phyloP scores from a whole-genome alignment of 2,113 vertebrate genomes.

The Hepsetus odoe region DNA sequence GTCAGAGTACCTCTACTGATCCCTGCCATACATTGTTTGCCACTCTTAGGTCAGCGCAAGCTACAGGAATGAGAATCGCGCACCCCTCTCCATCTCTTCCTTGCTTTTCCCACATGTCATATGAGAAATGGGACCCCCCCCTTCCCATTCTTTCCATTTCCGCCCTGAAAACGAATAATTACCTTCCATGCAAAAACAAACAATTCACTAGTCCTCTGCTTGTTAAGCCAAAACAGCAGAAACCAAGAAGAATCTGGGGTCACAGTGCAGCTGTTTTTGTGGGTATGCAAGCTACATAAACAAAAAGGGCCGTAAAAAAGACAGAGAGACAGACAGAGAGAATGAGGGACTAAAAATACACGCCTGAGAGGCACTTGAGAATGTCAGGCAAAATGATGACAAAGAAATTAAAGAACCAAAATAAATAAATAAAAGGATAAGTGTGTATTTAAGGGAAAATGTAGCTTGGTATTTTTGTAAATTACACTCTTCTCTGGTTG shows the following conservation, averaged over 20 bases:
- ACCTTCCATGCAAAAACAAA: conserved; percentile 48
- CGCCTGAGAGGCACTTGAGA: neutral
- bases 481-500: conserved; percentile 24
- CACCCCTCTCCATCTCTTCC: neutral
- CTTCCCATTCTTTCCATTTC: conserved; percentile 64
- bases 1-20: neutral
- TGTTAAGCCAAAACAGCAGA: neutral
- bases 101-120: conserved; percentile 56
- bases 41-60: conserved; percentile 4
- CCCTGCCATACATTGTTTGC: neutral
- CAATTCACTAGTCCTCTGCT: conserved; percentile 51
- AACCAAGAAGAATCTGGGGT: neutral
- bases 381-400: neutral
- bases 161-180: conserved; percentile 67
- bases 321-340: neutral
- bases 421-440: neutral
- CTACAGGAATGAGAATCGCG: conserved; percentile 27
- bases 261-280: neutral
- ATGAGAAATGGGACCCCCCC: conserved; percentile 58
- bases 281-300: neutral
- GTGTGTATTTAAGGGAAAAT: neutral
- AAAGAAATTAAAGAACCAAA: neutral
- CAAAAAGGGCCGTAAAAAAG: neutral
- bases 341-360: neutral
- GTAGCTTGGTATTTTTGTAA: neutral